Conservation (phyloP, 2,113 vertebrate species). For the Argyrosomus japonicus region DNA sequence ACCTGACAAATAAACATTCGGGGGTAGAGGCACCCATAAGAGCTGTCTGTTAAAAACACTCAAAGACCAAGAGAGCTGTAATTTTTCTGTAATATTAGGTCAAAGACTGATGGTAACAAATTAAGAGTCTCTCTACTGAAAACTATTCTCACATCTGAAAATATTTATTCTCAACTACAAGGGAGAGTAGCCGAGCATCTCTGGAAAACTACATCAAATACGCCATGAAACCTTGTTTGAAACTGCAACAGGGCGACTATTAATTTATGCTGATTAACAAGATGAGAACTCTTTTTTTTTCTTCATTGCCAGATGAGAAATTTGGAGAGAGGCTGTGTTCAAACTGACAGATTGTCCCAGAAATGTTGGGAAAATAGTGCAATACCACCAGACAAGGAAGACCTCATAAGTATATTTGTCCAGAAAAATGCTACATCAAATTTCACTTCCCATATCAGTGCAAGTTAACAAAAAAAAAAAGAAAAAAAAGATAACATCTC, state of each 20-base stretch:
- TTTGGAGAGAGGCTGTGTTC: slow-evolving; percentile 62
- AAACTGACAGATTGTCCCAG: slow-evolving; percentile 80
- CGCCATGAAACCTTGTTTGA: slow-evolving; percentile 18
- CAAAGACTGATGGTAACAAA: slow-evolving; percentile 41
- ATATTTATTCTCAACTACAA: slow-evolving; percentile 13
- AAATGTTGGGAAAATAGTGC: slow-evolving; percentile 89
- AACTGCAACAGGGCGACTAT: slow-evolving; percentile 6
- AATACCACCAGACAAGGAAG: slow-evolving; percentile 92
- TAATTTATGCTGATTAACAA: slow-evolving; percentile 11
- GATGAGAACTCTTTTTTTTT: slow-evolving; percentile 23
- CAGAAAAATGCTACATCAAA: slow-evolving; percentile 80
- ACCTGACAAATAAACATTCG: slow-evolving; percentile 60
- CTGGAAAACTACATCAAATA: slow-evolving; percentile 36
- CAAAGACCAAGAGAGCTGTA: neutral
- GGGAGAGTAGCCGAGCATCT: slow-evolving; percentile 13
- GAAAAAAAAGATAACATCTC: slow-evolving; percentile 4
- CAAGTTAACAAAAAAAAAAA: slow-evolving; percentile 55
- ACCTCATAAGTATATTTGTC: slow-evolving; percentile 80
- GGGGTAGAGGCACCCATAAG: slow-evolving; percentile 35
- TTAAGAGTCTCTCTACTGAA: slow-evolving; percentile 22
- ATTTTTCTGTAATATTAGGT: slow-evolving; percentile 22
- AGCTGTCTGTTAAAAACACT: slow-evolving; percentile 32
- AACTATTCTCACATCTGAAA: slow-evolving; percentile 35
- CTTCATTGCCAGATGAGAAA: slow-evolving; percentile 67
- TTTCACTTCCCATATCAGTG: slow-evolving; percentile 77